Evolutionary conservation across 2,113 vertebrate species (phyloP).

Genomic region (Solea solea): DNA sequence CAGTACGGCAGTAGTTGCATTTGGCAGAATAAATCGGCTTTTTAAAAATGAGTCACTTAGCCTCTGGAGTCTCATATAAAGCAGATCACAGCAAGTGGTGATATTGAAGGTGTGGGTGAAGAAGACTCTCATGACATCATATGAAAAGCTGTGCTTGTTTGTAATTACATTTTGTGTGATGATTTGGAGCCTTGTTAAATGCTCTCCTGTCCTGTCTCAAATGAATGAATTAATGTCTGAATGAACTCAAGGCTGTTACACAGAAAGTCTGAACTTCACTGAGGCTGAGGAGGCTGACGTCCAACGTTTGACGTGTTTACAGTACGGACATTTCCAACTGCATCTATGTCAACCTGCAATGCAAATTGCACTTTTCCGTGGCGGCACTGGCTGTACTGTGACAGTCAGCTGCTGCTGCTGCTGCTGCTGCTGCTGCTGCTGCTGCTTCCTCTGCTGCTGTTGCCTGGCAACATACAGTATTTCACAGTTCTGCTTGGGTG

Average conservation of each 20-base stretch:
- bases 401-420: constrained; percentile 77
- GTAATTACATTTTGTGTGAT: constrained; percentile 3
- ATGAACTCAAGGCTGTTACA: constrained; percentile 12
- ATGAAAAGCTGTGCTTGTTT: constrained; percentile 2
- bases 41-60: background rate
- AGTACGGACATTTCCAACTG: constrained; percentile 31
- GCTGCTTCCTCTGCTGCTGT: constrained; percentile 81
- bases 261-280: background rate
- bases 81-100: constrained; percentile 2
- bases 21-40: background rate
- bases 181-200: background rate
- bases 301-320: constrained; percentile 2
- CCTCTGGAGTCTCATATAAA: constrained; percentile 8
- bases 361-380: constrained; percentile 74
- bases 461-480: constrained; percentile 84
- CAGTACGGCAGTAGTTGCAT: background rate
- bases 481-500: constrained; percentile 73
- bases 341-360: constrained; percentile 59
- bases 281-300: background rate
- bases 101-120: background rate
- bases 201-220: constrained; percentile 6
- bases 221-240: background rate
- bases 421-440: constrained; percentile 78
- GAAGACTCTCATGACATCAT: background rate
- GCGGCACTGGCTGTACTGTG: constrained; percentile 75